Conservation (phyloP, 1,140 invertebrate genomes). For the Sweltsa coloradensis region DNA sequence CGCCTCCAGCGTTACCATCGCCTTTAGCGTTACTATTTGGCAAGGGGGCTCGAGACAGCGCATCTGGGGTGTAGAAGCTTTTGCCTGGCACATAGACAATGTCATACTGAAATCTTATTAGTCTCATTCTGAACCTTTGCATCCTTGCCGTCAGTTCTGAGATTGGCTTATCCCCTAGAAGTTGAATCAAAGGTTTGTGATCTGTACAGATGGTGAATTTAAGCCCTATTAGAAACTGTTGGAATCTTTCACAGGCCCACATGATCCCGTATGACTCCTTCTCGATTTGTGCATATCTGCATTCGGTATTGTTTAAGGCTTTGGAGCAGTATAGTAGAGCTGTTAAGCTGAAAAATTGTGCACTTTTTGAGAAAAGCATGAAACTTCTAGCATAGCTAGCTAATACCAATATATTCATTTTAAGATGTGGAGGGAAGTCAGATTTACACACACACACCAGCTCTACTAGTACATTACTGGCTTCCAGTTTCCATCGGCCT, state of each 20-base stretch:
- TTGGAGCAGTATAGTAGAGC: too few relatives aligned
- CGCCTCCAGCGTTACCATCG: not conserved
- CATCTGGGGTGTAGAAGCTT: conserved; percentile 1
- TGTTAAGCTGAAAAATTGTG: too few relatives aligned
- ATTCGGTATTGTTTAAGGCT: not conserved
- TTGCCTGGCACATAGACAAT: not conserved
- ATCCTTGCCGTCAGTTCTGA: not conserved
- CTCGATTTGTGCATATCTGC: not conserved
- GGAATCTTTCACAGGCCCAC: conserved; percentile 1
- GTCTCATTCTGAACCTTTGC: not conserved
- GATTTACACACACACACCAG: too few relatives aligned
- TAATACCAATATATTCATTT: too few relatives aligned
- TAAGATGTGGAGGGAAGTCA: too few relatives aligned
- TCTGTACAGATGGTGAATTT: not conserved
- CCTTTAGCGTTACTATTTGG: not conserved
- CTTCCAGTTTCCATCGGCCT: not conserved
- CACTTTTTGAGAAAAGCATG: too few relatives aligned
- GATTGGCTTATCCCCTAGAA: not conserved
- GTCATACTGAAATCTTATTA: not conserved
- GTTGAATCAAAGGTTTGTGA: not conserved
- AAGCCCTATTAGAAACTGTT: not conserved
- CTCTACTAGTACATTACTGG: not conserved
- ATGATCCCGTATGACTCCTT: not conserved
- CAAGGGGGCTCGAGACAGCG: not conserved
- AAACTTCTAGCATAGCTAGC: too few relatives aligned